Base-by-base conservation (phyloP, 1,140 invertebrate species). In the Heliconius nattereri region DNA sequence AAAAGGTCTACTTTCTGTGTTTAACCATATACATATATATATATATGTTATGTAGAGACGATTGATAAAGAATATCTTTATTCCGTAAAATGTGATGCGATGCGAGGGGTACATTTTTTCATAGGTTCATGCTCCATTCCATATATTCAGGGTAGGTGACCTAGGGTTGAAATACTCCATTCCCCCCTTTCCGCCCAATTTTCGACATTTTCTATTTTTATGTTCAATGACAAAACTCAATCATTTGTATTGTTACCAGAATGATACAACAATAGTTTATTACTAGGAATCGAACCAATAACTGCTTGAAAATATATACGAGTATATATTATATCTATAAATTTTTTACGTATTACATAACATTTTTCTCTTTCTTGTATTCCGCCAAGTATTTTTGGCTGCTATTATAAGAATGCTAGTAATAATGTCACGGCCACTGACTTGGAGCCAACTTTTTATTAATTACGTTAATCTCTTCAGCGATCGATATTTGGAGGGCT, bases 311-410 rank as follows among this genome's bases (percentile, higher is more conserved):
- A 11, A 45, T 45, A 13, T 45, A 13, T 45, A 45, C 2, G 1
- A 32, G 32, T 32, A 45, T 45, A 2, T 45, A 45, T 45, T 45
- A 45, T 45, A 20, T 54, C 1, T 54, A 57, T 23, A 57, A 0
- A 20, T 9, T 23, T 9, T 7, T 13, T 20, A 35, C 6, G 32
- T 57, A 57, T 23, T 57, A 57, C 54, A n/a, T 57, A 23, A 57
- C 54, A 8, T 23, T 57, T 0, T 57, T 23, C 54, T 60, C 54
- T 60, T 60, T 60, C 54, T 26, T 60, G n/a, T 60, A 11, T 26
- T 26, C 3, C n/a, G 54, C 54, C 54, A 60, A 60, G 54, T 60
- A 60, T 60, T 26, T 60, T 60, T 60, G 54, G 54, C 54, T 60
- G 54, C 54, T 60, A 23, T 26, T 23, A 54, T 54, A 54, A 54